phyloP scores from a whole-genome alignment of 2,888 invertebrate species.

The Scrobipalpa costella region DNA sequence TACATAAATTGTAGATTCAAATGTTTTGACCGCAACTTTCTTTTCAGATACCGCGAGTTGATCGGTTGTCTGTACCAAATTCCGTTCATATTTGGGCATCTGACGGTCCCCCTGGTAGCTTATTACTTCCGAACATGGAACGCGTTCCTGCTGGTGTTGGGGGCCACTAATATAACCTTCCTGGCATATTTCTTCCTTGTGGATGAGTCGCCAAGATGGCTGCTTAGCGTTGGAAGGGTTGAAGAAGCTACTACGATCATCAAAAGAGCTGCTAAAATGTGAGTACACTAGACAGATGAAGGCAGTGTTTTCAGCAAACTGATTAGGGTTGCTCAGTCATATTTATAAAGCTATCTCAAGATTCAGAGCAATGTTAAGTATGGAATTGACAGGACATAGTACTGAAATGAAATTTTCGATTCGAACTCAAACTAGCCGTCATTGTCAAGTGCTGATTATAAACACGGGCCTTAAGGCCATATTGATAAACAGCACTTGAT shows the following conservation, averaged over 20 bases:
- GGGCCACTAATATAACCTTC: slow-evolving; percentile 81
- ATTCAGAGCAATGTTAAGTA: no score
- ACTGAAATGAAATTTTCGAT: no score
- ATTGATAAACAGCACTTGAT: no score
- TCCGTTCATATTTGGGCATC: slow-evolving; percentile 85
- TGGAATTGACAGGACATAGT: no score
- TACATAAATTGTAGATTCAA: no score
- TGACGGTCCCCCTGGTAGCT: slow-evolving; percentile 83
- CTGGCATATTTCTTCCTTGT: slow-evolving; percentile 86
- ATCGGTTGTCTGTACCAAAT: slow-evolving; percentile 84
- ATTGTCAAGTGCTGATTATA: no score
- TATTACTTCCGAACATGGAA: slow-evolving; percentile 85
- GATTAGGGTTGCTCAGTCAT: no score
- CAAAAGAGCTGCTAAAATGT: slow-evolving; percentile 83
- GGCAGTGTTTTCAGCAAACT: no score
- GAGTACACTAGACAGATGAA: slow-evolving; percentile 42
- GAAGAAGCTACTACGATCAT: slow-evolving; percentile 84
- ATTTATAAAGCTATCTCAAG: no score
- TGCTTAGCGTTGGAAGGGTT: slow-evolving; percentile 85
- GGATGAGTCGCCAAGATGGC: slow-evolving; percentile 90
- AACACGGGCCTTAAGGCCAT: no score
- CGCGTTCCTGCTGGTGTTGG: slow-evolving; percentile 82
- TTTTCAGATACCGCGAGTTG: slow-evolving; percentile 66
- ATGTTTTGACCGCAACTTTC: no score
- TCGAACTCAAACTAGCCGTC: no score